Base-by-base conservation (phyloP, 35 echinoderm and acorn worm genomes). In the Patiria miniata region DNA sequence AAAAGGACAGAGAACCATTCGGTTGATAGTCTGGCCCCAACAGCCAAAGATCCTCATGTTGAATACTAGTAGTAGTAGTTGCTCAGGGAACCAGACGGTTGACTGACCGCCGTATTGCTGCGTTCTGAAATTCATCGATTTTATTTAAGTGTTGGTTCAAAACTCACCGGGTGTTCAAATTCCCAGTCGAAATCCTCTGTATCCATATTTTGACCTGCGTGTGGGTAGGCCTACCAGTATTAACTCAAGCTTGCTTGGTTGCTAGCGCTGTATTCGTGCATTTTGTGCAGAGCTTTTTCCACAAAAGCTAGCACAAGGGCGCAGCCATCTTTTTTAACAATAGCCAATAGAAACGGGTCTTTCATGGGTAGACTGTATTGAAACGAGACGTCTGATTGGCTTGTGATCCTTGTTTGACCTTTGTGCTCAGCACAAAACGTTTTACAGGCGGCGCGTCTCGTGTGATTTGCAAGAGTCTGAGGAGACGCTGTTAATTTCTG, bases 151-250 rank as follows among this genome's bases (percentile, higher is more conserved):
- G n/a, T n/a, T n/a, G n/a, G n/a, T n/a, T n/a, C n/a, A n/a, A n/a
- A n/a, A n/a, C 93, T 52, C 86, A 95, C 93, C 19, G 79, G 68
- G 36, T 91, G 88, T 76, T 95, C 93, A 60, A 87, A 90, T 12
- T 95, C 89, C 65, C 88, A 95, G 39, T 90, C 93, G 38, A 83
- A 91, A 40, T 91, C 93, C 18, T 95, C 88, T 36, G 90, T 83
- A 77, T 95, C 91, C 91, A 93, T 93, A 16, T 29, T 77, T 8
- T n/a, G n/a, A n/a, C 12, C 32, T 73, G 42, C 4, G 12, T 47
- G 12, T 12, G 42, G 12, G 12, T 47, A 47, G 12, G 4, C 12
- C 4, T 26, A 36, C 65, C 29, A 30, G 2, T 69, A 40, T 42
- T 52, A 51, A 23, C 19, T 50, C 39, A 53, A 56, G n/a, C n/a